Evolutionary conservation across 2,113 vertebrate genomes (phyloP), one percentile per base, ranked within the genome.

Genomic region (Genyomyrus donnyi): DNA sequence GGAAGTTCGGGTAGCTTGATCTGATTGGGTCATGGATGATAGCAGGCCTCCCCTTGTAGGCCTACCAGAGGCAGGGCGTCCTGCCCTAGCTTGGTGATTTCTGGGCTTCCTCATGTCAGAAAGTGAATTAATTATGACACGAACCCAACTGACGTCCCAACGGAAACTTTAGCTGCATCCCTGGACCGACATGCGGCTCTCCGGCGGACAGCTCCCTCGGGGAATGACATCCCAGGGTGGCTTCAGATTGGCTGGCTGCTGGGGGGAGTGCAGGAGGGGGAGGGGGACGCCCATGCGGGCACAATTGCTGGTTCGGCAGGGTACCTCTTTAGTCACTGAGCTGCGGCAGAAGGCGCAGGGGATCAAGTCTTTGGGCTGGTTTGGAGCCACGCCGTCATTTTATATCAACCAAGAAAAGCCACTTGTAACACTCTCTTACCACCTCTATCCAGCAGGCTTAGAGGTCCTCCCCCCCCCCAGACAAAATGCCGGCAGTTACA

Each of bases 401-500:
- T 35, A 31, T 50, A 35, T 19, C 27, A 46, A 6, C 80, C 89
- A 45, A 62, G 52, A 62, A 87, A 89, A 85, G 89, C 35, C 50
- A 31, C 83, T 58, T 70, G 56, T 50, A 56, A 85, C 31, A 8
- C 19, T 84, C n/a, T 27, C n/a, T 50, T 42, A 48, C 27, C 35
- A n/a, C 11, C 1, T 85, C 19, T 46, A 11, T 74, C 31, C 66
- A 27, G 35, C 42, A 27, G 39, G 62, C 42, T 21, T 52, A 48
- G 66, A 21, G 80, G 17, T 27, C 31, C 50, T 17, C 50, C 89
- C 45, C 52, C 52, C 3, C 39, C 48, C 89, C 35, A 62, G 39
- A 27, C 52, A 21, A 89, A 89, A 89, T 50, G 5, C 80, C 8
- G 50, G 31, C 77, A 84, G 50, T 89, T 53, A 89, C 48, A 80